A percentile compares a stretch with the other conserved stretches of the same genome.
Evolutionary conservation across 2,113 vertebrate species (phyloP).

Genomic region (Sapajus apella): DNA sequence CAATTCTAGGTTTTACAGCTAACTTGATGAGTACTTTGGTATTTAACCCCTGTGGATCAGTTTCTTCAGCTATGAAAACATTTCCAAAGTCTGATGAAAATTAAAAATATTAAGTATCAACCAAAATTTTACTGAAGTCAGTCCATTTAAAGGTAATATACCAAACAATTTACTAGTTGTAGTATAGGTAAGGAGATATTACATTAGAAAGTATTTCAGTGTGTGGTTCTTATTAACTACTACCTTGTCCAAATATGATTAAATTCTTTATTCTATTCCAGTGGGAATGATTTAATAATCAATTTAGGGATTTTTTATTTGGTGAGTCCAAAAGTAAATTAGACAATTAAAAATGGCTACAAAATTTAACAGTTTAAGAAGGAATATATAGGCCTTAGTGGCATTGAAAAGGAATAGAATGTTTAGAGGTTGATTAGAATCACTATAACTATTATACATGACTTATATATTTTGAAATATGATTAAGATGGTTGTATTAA

Average conservation of each 20-base stretch:
- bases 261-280: slow-evolving; percentile 40
- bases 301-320: slow-evolving; percentile 24
- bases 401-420: slow-evolving; percentile 26
- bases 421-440: slow-evolving; percentile 40
- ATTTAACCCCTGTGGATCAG: background rate
- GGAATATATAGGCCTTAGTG: background rate
- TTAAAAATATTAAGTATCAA: slow-evolving; percentile 38
- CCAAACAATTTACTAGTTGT: slow-evolving; percentile 14
- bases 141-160: slow-evolving; percentile 1
- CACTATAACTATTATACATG: background rate
- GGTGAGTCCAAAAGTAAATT: slow-evolving; percentile 57
- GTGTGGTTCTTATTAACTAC: slow-evolving; percentile 58
- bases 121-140: slow-evolving; percentile 15
- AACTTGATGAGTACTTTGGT: background rate
- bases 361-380: background rate
- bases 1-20: background rate
- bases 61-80: slow-evolving; percentile 49
- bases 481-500: slow-evolving; percentile 22
- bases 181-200: background rate
- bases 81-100: slow-evolving; percentile 16
- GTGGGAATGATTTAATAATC: slow-evolving; percentile 54
- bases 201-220: slow-evolving; percentile 30
- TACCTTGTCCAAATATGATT: slow-evolving; percentile 45
- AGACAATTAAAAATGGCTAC: slow-evolving; percentile 25
- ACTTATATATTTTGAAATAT: slow-evolving; percentile 8